Conservation (phyloP, 2,113 vertebrate genomes). For the Aspidoscelis tigris region DNA sequence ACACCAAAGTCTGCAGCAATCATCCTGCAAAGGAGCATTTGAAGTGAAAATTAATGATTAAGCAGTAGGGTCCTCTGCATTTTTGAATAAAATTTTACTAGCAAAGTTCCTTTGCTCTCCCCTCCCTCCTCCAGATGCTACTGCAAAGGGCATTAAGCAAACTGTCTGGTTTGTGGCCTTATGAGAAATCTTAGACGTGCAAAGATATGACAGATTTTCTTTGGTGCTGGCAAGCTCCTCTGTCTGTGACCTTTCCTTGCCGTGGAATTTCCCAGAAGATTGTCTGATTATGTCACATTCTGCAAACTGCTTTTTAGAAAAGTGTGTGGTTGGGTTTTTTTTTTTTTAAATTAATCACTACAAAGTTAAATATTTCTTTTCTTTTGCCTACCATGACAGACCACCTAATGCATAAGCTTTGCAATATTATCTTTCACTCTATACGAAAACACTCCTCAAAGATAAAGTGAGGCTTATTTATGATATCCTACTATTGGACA, state of each 20-base stretch:
- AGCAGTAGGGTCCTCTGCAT: background rate
- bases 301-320: background rate
- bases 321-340: constrained; percentile 4
- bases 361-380: constrained; percentile 12
- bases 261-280: constrained; percentile 45
- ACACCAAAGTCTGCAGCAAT: constrained; percentile 7
- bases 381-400: constrained; percentile 8
- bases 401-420: constrained; percentile 12
- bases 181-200: constrained; percentile 27
- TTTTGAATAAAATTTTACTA: background rate
- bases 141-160: background rate
- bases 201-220: constrained; percentile 27
- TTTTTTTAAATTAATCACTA: constrained; percentile 5
- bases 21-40: constrained; percentile 11
- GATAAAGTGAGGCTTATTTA: background rate
- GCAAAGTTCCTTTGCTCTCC: background rate
- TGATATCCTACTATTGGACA: background rate
- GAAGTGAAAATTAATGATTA: constrained; percentile 24
- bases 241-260: constrained; percentile 15
- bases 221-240: constrained; percentile 18
- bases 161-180: constrained; percentile 32
- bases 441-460: constrained; percentile 10
- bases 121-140: too few species aligned
- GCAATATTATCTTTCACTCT: background rate
- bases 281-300: constrained; percentile 24